A percentile compares a stretch with the other conserved stretches of the same genome.
phyloP scores from a whole-genome alignment of 2,113 vertebrate species.

The Paradoxurus hermaphroditus region DNA sequence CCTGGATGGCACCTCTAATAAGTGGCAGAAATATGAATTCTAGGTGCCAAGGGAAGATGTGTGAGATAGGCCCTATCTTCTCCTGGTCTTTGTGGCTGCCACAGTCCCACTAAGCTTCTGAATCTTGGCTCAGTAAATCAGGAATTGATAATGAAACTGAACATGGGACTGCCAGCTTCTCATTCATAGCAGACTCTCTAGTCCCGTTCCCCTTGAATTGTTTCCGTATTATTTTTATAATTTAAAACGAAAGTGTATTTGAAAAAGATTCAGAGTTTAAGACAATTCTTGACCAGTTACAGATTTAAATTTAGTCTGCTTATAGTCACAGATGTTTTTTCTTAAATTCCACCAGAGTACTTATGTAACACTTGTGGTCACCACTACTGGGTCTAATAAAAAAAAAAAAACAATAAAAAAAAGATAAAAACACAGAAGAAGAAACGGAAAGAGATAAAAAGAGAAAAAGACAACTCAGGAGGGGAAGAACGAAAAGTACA shows the following conservation, averaged over 20 bases:
- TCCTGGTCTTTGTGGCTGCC: neutral
- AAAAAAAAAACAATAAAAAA: neutral
- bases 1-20: neutral
- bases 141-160: neutral
- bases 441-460: neutral
- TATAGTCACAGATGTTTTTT: constrained; percentile 29
- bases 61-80: neutral
- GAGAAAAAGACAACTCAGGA: neutral
- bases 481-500: neutral
- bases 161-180: neutral
- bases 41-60: neutral
- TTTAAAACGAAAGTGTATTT: constrained; percentile 26
- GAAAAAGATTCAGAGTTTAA: neutral
- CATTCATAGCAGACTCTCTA: neutral
- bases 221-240: constrained; percentile 18
- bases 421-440: neutral
- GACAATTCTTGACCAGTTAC: neutral
- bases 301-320: neutral
- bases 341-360: neutral
- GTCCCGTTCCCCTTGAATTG: neutral
- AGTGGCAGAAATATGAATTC: neutral
- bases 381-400: neutral
- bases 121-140: neutral
- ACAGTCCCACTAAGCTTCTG: neutral
- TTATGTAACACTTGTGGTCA: neutral